Conservation (phyloP, 1,140 invertebrate genomes). For the Zaprionus tsacasi region DNA sequence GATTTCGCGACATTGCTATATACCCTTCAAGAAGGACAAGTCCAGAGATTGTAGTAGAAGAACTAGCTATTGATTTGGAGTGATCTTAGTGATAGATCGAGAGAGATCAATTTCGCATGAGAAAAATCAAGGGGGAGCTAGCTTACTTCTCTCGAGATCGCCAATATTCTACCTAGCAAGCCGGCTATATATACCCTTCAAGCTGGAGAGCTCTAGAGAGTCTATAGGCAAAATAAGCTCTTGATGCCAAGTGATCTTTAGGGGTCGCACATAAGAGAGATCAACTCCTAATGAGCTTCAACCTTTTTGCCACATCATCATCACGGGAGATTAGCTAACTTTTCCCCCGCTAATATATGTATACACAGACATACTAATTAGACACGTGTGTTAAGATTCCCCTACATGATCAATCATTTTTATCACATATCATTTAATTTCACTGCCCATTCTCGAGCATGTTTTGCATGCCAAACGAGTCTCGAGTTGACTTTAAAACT, state of each 20-base stretch:
- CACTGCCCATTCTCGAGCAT: conserved; percentile 15
- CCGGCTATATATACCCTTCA: too few species aligned
- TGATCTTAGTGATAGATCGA: not conserved
- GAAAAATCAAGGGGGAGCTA: too few species aligned
- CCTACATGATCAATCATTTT: conserved; percentile 20
- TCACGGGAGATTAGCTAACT: conserved; percentile 5
- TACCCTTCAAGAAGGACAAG: conserved; percentile 37
- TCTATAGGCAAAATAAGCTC: too few species aligned
- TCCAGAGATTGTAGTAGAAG: not conserved
- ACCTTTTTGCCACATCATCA: not conserved
- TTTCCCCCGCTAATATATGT: not conserved
- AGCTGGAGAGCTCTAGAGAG: too few species aligned
- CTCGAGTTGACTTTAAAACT: not conserved
- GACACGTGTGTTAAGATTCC: conserved; percentile 16
- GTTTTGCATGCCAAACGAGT: conserved; percentile 38
- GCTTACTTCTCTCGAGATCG: too few species aligned
- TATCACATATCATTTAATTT: conserved; percentile 31
- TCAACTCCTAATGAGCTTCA: not conserved
- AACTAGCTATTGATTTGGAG: not conserved
- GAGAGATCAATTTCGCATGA: not conserved
- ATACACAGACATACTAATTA: conserved; percentile 8
- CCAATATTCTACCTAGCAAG: too few species aligned
- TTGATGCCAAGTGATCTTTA: not conserved
- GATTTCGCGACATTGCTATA: not conserved
- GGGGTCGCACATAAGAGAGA: not conserved